These are phyloP conservation scores for Anguilla obscura DNA, from an alignment of 2,797 vertebrate species.

Conservation along the genomic window DNA sequence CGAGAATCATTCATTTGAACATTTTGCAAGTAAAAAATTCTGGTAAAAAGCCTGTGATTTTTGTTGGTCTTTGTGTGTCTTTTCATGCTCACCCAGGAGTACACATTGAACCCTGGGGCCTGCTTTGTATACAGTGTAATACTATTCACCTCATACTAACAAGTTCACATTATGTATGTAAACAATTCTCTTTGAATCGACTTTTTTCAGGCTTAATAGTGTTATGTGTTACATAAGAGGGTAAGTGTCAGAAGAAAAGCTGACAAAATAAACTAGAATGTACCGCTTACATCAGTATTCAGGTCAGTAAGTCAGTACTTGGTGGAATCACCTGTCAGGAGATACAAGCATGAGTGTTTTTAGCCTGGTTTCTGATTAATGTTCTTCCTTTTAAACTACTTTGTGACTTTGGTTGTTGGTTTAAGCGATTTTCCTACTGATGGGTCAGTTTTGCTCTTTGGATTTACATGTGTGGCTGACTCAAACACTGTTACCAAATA, in stretches of 20 bases:
- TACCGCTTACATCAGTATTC: neutral
- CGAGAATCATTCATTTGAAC: neutral
- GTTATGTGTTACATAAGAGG: neutral
- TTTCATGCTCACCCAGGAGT: neutral
- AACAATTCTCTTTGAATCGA: neutral
- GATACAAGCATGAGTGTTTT: too few species aligned
- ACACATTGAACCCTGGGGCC: neutral
- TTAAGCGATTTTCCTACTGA: too few species aligned
- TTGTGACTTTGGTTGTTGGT: too few species aligned
- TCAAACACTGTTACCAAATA: too few species aligned
- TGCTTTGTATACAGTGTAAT: neutral
- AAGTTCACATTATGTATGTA: neutral
- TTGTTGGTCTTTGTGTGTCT: slow-evolving; percentile 28
- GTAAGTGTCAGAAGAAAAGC: neutral
- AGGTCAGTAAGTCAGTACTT: neutral
- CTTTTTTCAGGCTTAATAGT: neutral
- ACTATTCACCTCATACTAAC: neutral
- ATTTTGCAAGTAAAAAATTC: neutral
- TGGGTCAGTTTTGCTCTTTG: too few species aligned
- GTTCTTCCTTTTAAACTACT: too few species aligned
- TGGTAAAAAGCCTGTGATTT: slow-evolving; percentile 17
- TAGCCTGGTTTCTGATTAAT: too few species aligned
- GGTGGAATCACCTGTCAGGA: too few species aligned
- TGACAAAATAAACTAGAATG: too few species aligned
- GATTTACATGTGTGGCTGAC: too few species aligned